Evolutionary conservation across 2,113 vertebrate species (phyloP).

Genomic region (Oreotrochilus melanogaster): DNA sequence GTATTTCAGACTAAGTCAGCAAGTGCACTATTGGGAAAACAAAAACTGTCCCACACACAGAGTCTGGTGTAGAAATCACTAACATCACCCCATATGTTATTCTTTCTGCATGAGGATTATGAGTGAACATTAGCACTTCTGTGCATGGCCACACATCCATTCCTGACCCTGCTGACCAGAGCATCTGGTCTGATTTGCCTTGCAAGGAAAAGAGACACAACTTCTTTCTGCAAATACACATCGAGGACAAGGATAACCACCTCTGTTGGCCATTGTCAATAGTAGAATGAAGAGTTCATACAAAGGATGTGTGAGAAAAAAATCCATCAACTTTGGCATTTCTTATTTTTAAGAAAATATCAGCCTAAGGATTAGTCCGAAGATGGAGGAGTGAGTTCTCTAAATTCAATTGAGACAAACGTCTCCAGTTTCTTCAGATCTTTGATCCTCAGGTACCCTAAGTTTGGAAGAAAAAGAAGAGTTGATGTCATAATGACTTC

Average conservation of each 20-base stretch:
- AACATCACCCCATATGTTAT: background rate
- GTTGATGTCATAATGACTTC: conserved; percentile 59
- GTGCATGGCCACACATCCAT: background rate
- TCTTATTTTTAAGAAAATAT: background rate
- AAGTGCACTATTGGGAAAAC: background rate
- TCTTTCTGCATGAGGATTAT: background rate
- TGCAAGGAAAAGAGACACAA: background rate
- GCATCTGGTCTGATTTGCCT: background rate
- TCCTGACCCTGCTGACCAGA: background rate
- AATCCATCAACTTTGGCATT: rapidly evolving
- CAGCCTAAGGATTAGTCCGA: background rate
- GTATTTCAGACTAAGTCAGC: background rate
- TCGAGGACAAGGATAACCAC: background rate
- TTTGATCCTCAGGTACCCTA: background rate
- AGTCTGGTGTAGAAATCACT: background rate
- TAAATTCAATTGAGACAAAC: conserved; percentile 4
- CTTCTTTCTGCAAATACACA: background rate
- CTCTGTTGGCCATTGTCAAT: background rate
- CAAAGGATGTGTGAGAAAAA: background rate
- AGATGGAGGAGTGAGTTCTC: background rate
- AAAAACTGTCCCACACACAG: background rate
- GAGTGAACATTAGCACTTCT: background rate
- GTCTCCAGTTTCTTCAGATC: background rate
- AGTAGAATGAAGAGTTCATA: background rate
- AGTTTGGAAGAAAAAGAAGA: conserved; percentile 29